Base-by-base conservation (phyloP, 2,797 vertebrate genomes). In the Tamandua tetradactyla region DNA sequence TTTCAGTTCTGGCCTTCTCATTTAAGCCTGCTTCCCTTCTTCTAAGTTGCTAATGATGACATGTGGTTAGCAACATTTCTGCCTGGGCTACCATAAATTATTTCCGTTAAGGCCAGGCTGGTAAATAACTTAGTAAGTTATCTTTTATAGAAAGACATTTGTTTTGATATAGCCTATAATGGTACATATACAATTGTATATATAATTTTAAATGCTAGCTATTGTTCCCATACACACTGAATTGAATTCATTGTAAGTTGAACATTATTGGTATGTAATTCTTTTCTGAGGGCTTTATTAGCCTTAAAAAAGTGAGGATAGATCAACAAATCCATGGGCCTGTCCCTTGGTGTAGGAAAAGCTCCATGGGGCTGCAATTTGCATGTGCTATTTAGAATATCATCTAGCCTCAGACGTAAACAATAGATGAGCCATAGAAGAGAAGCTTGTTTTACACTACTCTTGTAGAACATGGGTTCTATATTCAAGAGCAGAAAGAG, bases 91-190 rank as follows among this genome's bases (percentile, higher is more conserved):
- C n/a, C 87, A 86, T 84, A 89, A 92, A 89, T 89, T 18, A 57
- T 93, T 32, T 85, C 37, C 14, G 25, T 87, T 92, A 93, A 91
- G 75, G 5, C 81, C 25, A 91, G 17, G 4, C 10, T 68, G n/a
- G 49, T 74, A 95, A 92, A 81, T 61, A 76, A 47, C 7, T 61
- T 85, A n/a, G n/a, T n/a, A 95, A 91, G 12, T 85, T 83, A 72
- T 89, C 27, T 91, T 7, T 72, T 62, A 57, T 40, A 84, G n/a
- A 57, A 76, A 69, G 18, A 88, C 30, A 83, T 12, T 83, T 88
- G 52, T 90, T 92, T 81, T 93, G 62, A 82, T 79, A 72, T 66
- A 71, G 9, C 13, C 4, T 55, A 15, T 62, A 32, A 32, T 79
- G 44, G 11, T 79, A 55, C 52, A 55, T 37, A 79, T 79, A 35